These are phyloP conservation scores for Poicephalus meyeri DNA, from an alignment of 2,113 vertebrate species.

Conservation along the genomic window DNA sequence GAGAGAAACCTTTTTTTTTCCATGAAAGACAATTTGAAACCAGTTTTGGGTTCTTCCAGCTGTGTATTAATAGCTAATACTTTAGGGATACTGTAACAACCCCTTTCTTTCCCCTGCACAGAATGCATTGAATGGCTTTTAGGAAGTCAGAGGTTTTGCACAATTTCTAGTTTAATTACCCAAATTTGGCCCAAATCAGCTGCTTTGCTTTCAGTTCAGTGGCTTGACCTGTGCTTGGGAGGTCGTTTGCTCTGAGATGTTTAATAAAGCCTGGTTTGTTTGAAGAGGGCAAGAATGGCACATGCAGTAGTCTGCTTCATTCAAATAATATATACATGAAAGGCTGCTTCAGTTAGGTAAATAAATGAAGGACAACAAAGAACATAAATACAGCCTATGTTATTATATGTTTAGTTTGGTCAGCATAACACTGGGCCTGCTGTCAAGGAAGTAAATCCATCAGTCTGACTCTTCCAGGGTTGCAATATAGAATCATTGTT, in stretches of 20 bases:
- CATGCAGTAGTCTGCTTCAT: background rate
- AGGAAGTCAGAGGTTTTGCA: background rate
- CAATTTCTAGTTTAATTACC: background rate
- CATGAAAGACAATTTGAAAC: background rate
- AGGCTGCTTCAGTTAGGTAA: background rate
- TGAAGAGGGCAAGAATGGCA: background rate
- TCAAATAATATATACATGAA: background rate
- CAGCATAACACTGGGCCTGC: background rate
- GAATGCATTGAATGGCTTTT: background rate
- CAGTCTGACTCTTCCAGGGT: background rate
- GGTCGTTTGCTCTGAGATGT: background rate
- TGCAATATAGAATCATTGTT: background rate
- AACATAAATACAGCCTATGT: background rate
- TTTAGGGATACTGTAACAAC: background rate
- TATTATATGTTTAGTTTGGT: background rate
- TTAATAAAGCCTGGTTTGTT: background rate
- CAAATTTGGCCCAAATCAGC: background rate
- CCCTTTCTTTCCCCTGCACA: background rate
- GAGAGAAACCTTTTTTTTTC: slow-evolving; percentile 30
- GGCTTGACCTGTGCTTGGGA: background rate
- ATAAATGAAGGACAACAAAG: background rate
- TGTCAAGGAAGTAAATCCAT: background rate
- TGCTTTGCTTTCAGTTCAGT: background rate
- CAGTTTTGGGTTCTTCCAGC: background rate
- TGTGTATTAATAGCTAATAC: slow-evolving; percentile 4